phyloP scores from a whole-genome alignment of 2,888 invertebrate genomes.

The Cephus sareptanus region DNA sequence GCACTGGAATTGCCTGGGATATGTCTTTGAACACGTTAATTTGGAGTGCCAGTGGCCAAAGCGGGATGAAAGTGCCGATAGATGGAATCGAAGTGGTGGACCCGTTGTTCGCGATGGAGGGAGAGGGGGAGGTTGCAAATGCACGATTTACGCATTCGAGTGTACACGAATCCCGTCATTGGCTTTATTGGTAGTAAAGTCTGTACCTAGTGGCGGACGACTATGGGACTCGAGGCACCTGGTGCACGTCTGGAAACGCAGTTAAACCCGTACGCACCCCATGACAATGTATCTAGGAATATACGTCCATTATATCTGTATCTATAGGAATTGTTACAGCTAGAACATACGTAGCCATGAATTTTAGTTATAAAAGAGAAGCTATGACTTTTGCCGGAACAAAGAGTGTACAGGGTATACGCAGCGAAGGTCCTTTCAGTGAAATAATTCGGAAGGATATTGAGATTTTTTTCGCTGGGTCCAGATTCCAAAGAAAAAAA shows the following conservation, averaged over 20 bases:
- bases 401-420: not conserved
- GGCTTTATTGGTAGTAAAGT: constrained; percentile 60
- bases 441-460: not conserved
- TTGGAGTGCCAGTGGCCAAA: constrained; percentile 26
- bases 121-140: constrained; percentile 34
- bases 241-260: constrained; percentile 54
- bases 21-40: constrained; percentile 40
- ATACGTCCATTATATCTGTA: not conserved
- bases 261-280: constrained; percentile 46
- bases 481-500: not conserved
- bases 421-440: not conserved
- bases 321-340: not conserved
- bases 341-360: not conserved
- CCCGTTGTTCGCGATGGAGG: constrained; percentile 10
- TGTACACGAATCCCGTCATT: constrained; percentile 56
- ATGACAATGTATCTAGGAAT: not conserved
- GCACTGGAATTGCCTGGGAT: constrained; percentile 25
- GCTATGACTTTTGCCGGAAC: not conserved
- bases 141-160: constrained; percentile 54
- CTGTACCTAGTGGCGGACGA: constrained; percentile 47
- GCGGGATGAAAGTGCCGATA: constrained; percentile 22
- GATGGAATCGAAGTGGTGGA: constrained; percentile 23
- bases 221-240: constrained; percentile 51
- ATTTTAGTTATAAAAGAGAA: not conserved
- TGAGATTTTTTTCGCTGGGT: not conserved